These are phyloP conservation scores for Holcopasites calliopsidis DNA, from an alignment of 1,140 invertebrate genomes.

Conservation along the genomic window DNA sequence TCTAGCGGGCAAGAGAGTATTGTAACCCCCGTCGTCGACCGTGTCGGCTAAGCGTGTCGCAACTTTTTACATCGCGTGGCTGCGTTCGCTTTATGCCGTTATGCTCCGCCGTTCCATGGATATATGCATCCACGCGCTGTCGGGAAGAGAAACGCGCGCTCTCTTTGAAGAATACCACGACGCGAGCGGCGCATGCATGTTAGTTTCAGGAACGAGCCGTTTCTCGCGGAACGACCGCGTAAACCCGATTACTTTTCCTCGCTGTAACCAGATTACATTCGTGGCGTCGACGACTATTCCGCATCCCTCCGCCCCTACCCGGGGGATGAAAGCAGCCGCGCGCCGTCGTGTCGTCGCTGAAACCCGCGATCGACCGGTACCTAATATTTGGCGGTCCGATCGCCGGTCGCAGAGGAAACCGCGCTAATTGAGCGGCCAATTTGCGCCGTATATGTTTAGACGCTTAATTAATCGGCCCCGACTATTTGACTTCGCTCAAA, in stretches of 20 bases:
- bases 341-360: neutral
- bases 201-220: slow-evolving; percentile 6
- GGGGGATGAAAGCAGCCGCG: neutral
- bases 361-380: neutral
- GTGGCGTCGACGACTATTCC: neutral
- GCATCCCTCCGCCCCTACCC: neutral
- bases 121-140: slow-evolving; percentile 41
- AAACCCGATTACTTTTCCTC: slow-evolving; percentile 20
- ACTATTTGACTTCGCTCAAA: slow-evolving; percentile 9
- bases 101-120: slow-evolving; percentile 55
- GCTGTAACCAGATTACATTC: slow-evolving; percentile 8
- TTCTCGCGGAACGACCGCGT: slow-evolving; percentile 11
- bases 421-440: slow-evolving; percentile 1
- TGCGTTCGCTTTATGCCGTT: slow-evolving; percentile 57
- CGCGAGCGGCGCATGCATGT: neutral
- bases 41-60: slow-evolving; percentile 56
- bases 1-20: slow-evolving; percentile 47
- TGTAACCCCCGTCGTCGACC: slow-evolving; percentile 25
- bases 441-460: neutral
- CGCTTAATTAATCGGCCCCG: slow-evolving; percentile 1
- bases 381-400: neutral
- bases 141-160: slow-evolving; percentile 36
- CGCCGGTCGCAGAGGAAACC: neutral
- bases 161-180: slow-evolving; percentile 27
- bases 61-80: slow-evolving; percentile 58